These are phyloP conservation scores for Bubo blakistoni DNA, from an alignment of 2,113 vertebrate species.

Conservation along the genomic window DNA sequence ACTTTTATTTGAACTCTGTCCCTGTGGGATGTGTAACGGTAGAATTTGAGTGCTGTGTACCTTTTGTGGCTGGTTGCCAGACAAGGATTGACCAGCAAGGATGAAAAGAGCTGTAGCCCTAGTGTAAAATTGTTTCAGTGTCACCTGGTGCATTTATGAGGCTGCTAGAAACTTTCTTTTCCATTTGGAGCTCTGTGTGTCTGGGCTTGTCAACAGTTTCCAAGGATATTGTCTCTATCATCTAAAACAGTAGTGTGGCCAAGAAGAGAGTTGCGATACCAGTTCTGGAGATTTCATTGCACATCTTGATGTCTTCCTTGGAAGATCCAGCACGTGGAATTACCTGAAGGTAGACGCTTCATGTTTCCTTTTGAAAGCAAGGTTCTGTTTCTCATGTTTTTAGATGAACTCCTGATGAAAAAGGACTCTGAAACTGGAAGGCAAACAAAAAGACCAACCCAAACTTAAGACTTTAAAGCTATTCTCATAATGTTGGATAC, in stretches of 20 bases:
- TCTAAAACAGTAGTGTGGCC: not conserved
- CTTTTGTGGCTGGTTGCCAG: not conserved
- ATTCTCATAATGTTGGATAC: not conserved
- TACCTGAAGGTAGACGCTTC: not conserved
- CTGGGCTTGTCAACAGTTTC: not conserved
- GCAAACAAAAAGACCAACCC: not conserved
- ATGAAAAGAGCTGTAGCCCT: not conserved
- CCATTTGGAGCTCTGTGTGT: not conserved
- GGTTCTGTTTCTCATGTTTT: not conserved
- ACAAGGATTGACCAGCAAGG: not conserved
- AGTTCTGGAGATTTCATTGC: not conserved
- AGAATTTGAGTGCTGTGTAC: not conserved
- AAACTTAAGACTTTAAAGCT: not conserved
- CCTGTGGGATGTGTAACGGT: not conserved
- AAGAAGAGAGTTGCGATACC: not conserved
- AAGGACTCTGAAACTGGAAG: not conserved
- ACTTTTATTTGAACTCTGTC: not conserved
- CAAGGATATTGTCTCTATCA: not conserved
- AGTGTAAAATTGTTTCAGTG: not conserved
- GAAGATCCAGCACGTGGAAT: not conserved
- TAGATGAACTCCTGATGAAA: not conserved
- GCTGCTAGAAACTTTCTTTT: not conserved
- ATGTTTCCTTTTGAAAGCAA: not conserved
- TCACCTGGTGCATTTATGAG: not conserved
- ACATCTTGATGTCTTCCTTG: not conserved